Percentiles rank a stretch among this genome's conserved stretches.
Evolutionary conservation across 2,888 invertebrate species (phyloP).

Genomic region (Eremobia ochroleuca): DNA sequence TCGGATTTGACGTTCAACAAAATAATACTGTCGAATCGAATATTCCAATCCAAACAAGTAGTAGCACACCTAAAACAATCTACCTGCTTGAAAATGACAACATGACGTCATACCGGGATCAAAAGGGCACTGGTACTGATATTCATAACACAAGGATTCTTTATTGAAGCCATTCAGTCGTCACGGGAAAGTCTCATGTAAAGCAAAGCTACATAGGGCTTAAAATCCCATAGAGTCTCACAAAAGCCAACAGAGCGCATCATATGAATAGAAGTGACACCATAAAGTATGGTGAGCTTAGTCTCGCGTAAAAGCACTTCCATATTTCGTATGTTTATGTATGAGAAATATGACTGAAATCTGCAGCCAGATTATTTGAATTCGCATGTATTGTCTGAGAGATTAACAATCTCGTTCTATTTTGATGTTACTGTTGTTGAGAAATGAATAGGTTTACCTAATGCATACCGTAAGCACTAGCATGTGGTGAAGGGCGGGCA

Average conservation of each 20-base stretch:
- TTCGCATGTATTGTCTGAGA: neutral
- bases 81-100: neutral
- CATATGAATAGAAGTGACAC: slow-evolving; percentile 55
- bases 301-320: slow-evolving; percentile 8
- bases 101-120: neutral
- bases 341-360: slow-evolving; percentile 7
- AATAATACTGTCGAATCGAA: neutral
- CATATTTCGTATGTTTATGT: slow-evolving; percentile 40
- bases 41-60: neutral
- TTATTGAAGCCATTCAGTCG: slow-evolving; percentile 10
- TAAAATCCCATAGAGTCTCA: slow-evolving; percentile 9
- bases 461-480: too few relatives aligned
- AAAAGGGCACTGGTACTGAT: neutral
- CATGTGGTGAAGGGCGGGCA: too few relatives aligned
- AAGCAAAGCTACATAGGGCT: slow-evolving; percentile 12
- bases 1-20: neutral
- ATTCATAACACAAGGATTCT: slow-evolving; percentile 3
- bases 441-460: neutral
- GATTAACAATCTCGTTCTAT: slow-evolving; percentile 6
- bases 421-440: neutral
- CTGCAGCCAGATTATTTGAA: slow-evolving; percentile 16
- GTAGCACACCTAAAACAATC: neutral
- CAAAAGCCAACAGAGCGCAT: slow-evolving; percentile 35
- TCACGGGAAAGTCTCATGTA: slow-evolving; percentile 14
- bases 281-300: slow-evolving; percentile 52